Conservation (phyloP, 2,888 invertebrate genomes). For the Trichogramma dendrolimi region DNA sequence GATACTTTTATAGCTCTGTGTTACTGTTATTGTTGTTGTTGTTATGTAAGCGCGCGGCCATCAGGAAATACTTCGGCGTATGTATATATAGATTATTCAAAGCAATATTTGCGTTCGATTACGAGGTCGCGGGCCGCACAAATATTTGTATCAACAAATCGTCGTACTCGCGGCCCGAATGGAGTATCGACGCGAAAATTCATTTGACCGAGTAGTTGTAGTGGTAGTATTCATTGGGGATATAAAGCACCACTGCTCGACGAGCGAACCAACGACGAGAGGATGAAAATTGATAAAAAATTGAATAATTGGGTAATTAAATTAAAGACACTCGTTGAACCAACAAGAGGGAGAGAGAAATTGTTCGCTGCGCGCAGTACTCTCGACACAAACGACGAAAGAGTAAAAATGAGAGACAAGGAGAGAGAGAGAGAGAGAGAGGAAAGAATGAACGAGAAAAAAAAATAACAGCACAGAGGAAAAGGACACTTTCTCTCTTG, state of each 20-base stretch:
- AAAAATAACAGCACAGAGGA: conserved; percentile 16
- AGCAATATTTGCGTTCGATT: no score
- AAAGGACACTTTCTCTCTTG: conserved; percentile 7
- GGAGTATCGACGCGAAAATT: no score
- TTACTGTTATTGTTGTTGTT: no score
- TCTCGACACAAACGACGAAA: conserved; percentile 17
- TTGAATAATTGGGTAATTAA: conserved; percentile 14
- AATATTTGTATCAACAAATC: no score
- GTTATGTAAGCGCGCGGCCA: no score
- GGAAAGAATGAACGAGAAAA: conserved; percentile 1
- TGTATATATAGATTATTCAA: no score
- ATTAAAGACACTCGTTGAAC: conserved; percentile 27
- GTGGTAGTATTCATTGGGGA: conserved; percentile 31
- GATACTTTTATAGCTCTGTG: no score
- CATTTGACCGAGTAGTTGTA: neutral
- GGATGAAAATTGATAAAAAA: neutral
- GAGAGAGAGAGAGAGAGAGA: neutral
- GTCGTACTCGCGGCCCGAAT: no score
- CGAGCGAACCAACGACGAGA: neutral
- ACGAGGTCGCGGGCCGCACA: no score
- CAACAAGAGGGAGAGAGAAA: conserved; percentile 9
- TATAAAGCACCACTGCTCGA: conserved; percentile 39
- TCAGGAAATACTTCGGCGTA: no score
- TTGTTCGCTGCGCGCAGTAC: neutral
- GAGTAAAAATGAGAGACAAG: conserved; percentile 13